These are phyloP conservation scores for Indicator indicator DNA, from an alignment of 2,113 vertebrate species.

Conservation along the genomic window DNA sequence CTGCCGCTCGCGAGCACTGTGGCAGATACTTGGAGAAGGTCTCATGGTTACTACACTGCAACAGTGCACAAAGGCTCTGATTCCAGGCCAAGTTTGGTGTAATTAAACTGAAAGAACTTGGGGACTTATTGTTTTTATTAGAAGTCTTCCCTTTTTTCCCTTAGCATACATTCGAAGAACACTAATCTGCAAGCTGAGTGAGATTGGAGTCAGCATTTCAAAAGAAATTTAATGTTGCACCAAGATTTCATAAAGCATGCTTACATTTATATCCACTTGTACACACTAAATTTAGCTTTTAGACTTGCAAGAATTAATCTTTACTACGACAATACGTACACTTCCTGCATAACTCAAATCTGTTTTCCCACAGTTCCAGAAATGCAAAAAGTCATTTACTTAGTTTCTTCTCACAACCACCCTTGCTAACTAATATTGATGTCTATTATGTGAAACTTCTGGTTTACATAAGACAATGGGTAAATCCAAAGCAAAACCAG, in stretches of 20 bases:
- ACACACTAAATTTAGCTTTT: neutral
- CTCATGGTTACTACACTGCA: neutral
- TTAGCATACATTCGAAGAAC: neutral
- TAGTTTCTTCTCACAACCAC: neutral
- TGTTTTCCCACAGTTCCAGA: neutral
- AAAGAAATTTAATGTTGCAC: neutral
- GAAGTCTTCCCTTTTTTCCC: neutral
- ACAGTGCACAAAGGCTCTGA: fast-evolving
- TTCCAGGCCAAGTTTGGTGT: neutral
- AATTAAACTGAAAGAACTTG: neutral
- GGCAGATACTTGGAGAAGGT: fast-evolving
- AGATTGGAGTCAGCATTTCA: neutral
- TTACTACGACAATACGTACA: neutral
- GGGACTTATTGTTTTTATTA: neutral
- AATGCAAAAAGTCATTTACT: neutral
- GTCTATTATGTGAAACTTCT: neutral
- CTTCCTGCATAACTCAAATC: neutral
- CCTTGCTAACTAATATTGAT: neutral
- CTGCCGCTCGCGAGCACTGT: neutral
- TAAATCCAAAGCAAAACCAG: neutral
- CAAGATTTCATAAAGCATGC: neutral
- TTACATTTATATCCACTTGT: neutral
- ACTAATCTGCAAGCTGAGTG: neutral
- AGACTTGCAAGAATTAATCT: neutral
- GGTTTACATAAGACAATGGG: neutral